Evolutionary conservation across 2,113 vertebrate genomes (phyloP), one percentile per base, ranked within the genome.

Genomic region (Collichthys lucidus): DNA sequence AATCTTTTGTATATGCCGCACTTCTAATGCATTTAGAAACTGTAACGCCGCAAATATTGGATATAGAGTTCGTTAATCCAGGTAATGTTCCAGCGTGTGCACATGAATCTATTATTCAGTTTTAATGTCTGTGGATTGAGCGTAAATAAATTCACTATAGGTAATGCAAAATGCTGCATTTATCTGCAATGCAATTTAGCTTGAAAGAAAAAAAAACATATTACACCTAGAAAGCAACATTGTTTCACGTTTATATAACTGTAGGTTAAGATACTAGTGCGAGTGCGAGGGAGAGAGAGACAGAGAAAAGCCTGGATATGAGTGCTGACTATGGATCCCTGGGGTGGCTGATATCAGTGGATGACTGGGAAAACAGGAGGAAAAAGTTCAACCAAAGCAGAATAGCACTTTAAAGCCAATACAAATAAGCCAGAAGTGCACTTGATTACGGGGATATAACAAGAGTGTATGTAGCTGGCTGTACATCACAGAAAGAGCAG

Each of bases 351-450:
- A 85, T 86, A 83, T 86, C 79, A 89, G 53, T 77, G 56, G 77
- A 69, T 85, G 74, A 74, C 59, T 67, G 24, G 50, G 47, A 31
- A 74, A 74, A 31, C 74, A 79, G 61, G 52, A 60, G 65, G 65
- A 87, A 82, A 84, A 85, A 85, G 76, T 89, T 89, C 78, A 86
- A 86, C 72, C 71, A 73, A 89, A 92, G 89, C 77, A 90, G 91
- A 90, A 89, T 31, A 80, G 49, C 64, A 61, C 65, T 88, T 87
- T 80, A 66, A 80, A 87, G 79, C 56, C 80, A 72, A 85, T 74
- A 89, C 63, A 86, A 87, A 89, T 86, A 84, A 85, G 78, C 65
- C 77, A 66, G 74, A 8, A 56, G 55, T 77, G 88, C 72, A 65
- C 67, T 85, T 83, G 71, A 80, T 88, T 83, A 88, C 76, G 59